These are phyloP conservation scores for Drosophila baimaii DNA, from an alignment of 1,140 invertebrate species.

Conservation along the genomic window DNA sequence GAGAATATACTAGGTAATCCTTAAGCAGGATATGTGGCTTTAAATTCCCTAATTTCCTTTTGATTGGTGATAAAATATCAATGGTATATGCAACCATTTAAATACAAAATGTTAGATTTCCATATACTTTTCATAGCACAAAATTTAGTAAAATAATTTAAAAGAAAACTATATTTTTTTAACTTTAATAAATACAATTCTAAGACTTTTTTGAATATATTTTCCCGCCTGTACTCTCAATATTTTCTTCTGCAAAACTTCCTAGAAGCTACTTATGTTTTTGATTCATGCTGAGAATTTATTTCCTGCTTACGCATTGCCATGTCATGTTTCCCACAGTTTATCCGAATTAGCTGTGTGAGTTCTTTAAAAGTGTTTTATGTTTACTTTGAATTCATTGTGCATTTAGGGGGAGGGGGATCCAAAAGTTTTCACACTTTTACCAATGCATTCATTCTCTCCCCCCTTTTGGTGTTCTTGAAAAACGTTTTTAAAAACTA, in stretches of 20 bases:
- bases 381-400: slow-evolving; percentile 61
- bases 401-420: background rate
- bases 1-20: background rate
- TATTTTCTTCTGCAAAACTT: background rate
- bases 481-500: slow-evolving; percentile 66
- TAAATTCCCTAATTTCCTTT: background rate
- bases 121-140: background rate
- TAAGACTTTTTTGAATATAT: too few species aligned
- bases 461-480: slow-evolving; percentile 19
- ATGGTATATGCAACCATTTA: too few species aligned
- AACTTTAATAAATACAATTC: background rate
- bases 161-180: too few species aligned
- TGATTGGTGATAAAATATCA: too few species aligned
- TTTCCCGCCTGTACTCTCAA: too few species aligned
- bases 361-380: slow-evolving; percentile 59
- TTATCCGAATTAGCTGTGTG: slow-evolving; percentile 61
- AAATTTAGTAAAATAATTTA: background rate
- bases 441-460: slow-evolving; percentile 11
- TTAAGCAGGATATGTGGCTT: background rate
- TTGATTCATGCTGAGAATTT: slow-evolving; percentile 13
- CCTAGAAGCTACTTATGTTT: slow-evolving; percentile 7
- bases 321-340: slow-evolving; percentile 57
- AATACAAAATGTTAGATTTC: too few species aligned
- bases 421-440: slow-evolving; percentile 28
- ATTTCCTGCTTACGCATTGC: background rate